Evolutionary conservation across 2,797 vertebrate species (phyloP), one percentile per base, ranked within the genome.

Genomic region (Cetoscarus ocellatus): DNA sequence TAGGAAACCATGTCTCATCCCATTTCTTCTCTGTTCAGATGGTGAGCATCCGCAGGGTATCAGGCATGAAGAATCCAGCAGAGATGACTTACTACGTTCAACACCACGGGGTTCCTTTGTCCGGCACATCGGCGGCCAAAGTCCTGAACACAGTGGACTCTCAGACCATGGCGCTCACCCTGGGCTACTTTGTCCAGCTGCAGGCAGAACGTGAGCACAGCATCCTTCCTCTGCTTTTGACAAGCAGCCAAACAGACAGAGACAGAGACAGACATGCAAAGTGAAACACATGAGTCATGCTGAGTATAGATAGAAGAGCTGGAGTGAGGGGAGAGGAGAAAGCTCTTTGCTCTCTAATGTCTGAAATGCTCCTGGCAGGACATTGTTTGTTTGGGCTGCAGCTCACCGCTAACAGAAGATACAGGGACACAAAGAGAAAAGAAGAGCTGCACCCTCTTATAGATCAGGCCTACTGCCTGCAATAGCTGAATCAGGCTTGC

Each of bases 141-240:
- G 95, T 97, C 82, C 90, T 99, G 85, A 99, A 96, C 90, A 99
- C 97, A 0, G 95, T 99, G 82, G 98, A 99, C 84, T 98, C 98
- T 11, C 98, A 99, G 87, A 95, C 96, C 77, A 96, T 99, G 97
- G 98, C 98, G 10, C 93, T 99, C 91, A 98, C 97, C 0, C 87
- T 99, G 58, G 97, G 97, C 71, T 99, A 98, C 56, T 98, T 99
- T 67, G 96, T 99, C 79, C 97, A 97, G 91, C 92, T 98, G 57
- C 98, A 99, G 92, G 98, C 98, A 69, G 97, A 99, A 91, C 96
- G 97, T 99, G 96, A 95, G 97, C 84, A 67, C 51, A 12, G 56
- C 67, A 18, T 52, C 49, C 12, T 18, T 70, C 59, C 51, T 27
- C 27, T 5, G 44, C 17, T 1, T 45, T 60, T 63, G 56, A 75